Percentiles rank a stretch among this genome's conserved stretches.
Conservation (phyloP, 2,888 invertebrate genomes). For the Mythimna impura region DNA sequence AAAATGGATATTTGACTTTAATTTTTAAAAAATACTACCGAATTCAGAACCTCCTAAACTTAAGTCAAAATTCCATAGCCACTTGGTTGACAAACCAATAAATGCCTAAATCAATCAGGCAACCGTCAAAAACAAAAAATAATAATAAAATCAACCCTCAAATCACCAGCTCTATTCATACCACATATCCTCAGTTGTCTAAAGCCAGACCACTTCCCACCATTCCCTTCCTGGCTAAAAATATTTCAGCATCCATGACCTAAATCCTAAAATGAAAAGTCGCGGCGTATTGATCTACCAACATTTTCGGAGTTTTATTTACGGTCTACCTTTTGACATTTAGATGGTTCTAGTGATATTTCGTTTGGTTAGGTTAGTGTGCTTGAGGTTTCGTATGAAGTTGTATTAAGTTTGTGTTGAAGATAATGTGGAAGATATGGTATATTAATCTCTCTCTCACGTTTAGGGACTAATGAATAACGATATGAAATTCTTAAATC, state of each 20-base stretch:
- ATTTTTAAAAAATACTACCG: too few species aligned
- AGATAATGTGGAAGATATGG: too few species aligned
- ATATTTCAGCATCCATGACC: slow-evolving; percentile 79
- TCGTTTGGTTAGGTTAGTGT: neutral
- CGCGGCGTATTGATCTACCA: slow-evolving; percentile 73
- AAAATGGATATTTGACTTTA: too few species aligned
- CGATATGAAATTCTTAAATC: too few species aligned
- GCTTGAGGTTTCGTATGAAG: neutral
- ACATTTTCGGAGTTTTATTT: slow-evolving; percentile 42
- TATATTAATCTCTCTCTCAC: too few species aligned
- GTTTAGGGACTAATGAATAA: too few species aligned
- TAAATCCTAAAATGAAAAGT: slow-evolving; percentile 72
- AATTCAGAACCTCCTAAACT: too few species aligned
- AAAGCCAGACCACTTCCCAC: slow-evolving; percentile 42
- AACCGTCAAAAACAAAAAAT: too few species aligned
- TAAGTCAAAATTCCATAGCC: too few species aligned
- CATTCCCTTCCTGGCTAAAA: slow-evolving; percentile 65
- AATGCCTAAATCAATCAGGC: too few species aligned
- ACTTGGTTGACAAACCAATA: too few species aligned
- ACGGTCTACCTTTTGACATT: slow-evolving; percentile 25
- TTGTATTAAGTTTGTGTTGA: neutral
- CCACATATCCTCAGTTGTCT: neutral
- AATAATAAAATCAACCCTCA: neutral
- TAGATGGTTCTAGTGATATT: neutral
- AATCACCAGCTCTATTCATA: neutral